Conservation (phyloP, 1,140 invertebrate genomes). For the Papilio aristodemus region DNA sequence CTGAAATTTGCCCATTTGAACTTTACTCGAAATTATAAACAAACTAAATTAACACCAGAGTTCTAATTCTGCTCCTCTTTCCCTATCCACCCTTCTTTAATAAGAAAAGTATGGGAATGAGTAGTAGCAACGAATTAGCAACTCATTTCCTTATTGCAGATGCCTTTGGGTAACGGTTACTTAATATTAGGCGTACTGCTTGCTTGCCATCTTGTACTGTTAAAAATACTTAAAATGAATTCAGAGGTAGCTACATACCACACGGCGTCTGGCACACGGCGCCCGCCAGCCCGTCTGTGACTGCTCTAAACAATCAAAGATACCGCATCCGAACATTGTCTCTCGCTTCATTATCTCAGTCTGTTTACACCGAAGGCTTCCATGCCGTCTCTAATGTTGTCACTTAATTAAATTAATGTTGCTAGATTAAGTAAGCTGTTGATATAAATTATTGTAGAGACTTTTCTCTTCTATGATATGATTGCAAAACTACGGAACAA, state of each 20-base stretch:
- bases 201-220: too few relatives aligned
- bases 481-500: too few relatives aligned
- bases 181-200: too few relatives aligned
- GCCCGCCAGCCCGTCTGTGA: constrained; percentile 64
- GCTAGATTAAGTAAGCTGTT: too few relatives aligned
- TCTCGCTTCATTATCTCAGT: constrained; percentile 25
- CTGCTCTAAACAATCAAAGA: constrained; percentile 56
- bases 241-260: constrained; percentile 42
- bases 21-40: too few relatives aligned
- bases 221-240: not conserved
- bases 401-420: constrained; percentile 24
- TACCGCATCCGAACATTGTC: constrained; percentile 49
- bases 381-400: not conserved
- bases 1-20: too few relatives aligned
- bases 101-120: not conserved
- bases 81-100: not conserved
- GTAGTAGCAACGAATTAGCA: not conserved
- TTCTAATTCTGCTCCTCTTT: too few relatives aligned
- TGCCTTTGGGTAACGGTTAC: too few relatives aligned
- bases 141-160: too few relatives aligned
- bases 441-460: too few relatives aligned
- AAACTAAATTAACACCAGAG: too few relatives aligned
- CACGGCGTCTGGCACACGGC: constrained; percentile 39
- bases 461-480: too few relatives aligned
- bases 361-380: constrained; percentile 24